Evolutionary conservation across 2,113 vertebrate species (phyloP), one percentile per base, ranked within the genome.

Genomic region (Daubentonia madagascariensis): DNA sequence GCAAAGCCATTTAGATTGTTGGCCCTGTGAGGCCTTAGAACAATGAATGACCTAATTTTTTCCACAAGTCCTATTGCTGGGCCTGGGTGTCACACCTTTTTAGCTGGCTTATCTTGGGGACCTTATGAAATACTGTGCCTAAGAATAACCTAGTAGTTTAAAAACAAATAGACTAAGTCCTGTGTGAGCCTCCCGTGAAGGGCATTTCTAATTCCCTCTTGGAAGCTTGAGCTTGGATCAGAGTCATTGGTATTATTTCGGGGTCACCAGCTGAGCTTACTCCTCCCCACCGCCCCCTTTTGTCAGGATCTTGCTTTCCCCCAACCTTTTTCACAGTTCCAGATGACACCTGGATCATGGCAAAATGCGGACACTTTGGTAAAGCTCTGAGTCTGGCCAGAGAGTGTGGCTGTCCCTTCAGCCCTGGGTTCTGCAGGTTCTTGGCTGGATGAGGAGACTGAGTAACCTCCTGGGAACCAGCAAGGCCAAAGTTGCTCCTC

Each of bases 81-180:
- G 61, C 65, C 52, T 63, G 88, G 73, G 28, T 91, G 30, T 75
- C 81, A 57, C 78, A 91, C 65, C 85, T 94, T 97, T 97, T 80
- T 70, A 94, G 70, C 85, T 72, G 86, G 78, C 85, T 97, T 97
- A 96, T 98, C 93, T 97, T 40, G 25, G 61, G 68, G 78, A 81
- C 94, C 50, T 97, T 88, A 73, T 76, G 88, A 96, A 97, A 86
- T 30, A 23, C 37, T 65, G 57, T 84, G 32, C 73, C 94, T 89
- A 91, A 95, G 94, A 96, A 97, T 95, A 95, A 86, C 48, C 48
- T 35, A 37, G 45, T 81, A 18, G 52, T 68, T 96, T 95, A 81
- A 92, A 92, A 97, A 97, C 96, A 96, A 92, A 97, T 40, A 87
- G 84, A 63, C 67, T 45, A 65, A 57, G 40, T 67, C 28, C 12